A percentile compares a stretch with the other conserved stretches of the same genome.
Evolutionary conservation across 2,113 vertebrate genomes (phyloP).

Genomic region (Okapia johnstoni): DNA sequence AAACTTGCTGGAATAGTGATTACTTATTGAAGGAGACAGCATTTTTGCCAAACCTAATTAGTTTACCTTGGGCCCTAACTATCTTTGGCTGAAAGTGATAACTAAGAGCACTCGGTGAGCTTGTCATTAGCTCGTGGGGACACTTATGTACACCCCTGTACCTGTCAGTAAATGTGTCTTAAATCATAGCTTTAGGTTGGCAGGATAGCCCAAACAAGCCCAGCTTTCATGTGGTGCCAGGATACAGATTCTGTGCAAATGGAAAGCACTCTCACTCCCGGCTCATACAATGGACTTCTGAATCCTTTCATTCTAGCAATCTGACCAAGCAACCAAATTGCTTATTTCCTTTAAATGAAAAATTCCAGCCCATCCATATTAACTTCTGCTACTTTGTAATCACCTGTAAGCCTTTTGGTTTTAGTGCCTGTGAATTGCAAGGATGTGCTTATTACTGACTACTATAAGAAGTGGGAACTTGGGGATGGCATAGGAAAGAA

Average conservation of each 20-base stretch:
- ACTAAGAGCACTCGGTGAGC: not conserved
- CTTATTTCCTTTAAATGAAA: not conserved
- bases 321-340: not conserved
- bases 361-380: not conserved
- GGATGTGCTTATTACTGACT: not conserved
- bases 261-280: not conserved
- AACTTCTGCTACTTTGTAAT: not conserved
- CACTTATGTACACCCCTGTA: not conserved
- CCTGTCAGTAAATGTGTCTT: not conserved
- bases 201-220: rapidly evolving
- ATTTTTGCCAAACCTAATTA: not conserved
- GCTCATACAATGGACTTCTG: not conserved
- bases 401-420: not conserved
- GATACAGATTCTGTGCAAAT: not conserved
- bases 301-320: not conserved
- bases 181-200: not conserved
- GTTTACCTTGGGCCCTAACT: not conserved
- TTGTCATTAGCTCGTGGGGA: not conserved
- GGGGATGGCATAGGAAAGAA: not conserved
- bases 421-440: not conserved
- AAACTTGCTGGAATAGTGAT: not conserved
- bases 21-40: not conserved
- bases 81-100: not conserved
- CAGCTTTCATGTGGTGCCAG: not conserved
- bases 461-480: not conserved